Conservation (phyloP, 2,888 invertebrate species). For the Erebia epiphron region DNA sequence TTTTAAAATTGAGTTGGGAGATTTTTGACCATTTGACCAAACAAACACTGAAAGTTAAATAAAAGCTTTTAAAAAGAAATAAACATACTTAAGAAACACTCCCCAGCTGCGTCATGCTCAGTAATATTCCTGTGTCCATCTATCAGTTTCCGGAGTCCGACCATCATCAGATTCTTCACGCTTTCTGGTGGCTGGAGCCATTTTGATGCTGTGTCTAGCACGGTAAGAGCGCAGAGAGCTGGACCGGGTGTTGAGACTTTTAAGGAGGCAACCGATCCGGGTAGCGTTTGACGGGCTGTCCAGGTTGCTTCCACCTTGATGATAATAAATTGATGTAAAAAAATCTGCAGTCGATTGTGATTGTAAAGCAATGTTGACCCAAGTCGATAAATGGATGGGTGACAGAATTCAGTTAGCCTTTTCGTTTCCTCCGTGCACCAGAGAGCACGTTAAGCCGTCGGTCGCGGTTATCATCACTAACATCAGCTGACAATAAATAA, state of each 20-base stretch:
- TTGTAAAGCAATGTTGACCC: too few species aligned
- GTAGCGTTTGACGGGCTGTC: conserved; percentile 58
- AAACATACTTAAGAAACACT: conserved; percentile 65
- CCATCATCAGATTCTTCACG: conserved; percentile 55
- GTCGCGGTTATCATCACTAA: too few species aligned
- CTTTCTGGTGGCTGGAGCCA: conserved; percentile 50
- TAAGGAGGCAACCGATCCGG: conserved; percentile 59
- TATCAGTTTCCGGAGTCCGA: conserved; percentile 53
- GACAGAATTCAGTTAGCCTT: too few species aligned
- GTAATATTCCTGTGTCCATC: conserved; percentile 67
- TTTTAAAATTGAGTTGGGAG: too few species aligned
- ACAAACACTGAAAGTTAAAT: too few species aligned
- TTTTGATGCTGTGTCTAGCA: conserved; percentile 59
- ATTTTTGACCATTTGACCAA: too few species aligned
- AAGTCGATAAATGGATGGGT: too few species aligned
- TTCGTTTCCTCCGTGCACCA: too few species aligned
- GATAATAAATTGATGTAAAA: not conserved
- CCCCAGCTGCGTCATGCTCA: conserved; percentile 66
- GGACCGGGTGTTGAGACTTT: conserved; percentile 62
- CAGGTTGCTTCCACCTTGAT: conserved; percentile 66
- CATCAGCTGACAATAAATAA: too few species aligned
- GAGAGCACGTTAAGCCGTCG: too few species aligned
- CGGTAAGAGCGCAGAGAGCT: conserved; percentile 69
- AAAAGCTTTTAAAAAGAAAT: too few species aligned
- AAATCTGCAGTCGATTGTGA: too few species aligned